Percentiles rank a stretch among this genome's conserved stretches.
These are phyloP conservation scores for Lethrus apterus DNA, from an alignment of 1,140 invertebrate genomes.

Conservation along the genomic window DNA sequence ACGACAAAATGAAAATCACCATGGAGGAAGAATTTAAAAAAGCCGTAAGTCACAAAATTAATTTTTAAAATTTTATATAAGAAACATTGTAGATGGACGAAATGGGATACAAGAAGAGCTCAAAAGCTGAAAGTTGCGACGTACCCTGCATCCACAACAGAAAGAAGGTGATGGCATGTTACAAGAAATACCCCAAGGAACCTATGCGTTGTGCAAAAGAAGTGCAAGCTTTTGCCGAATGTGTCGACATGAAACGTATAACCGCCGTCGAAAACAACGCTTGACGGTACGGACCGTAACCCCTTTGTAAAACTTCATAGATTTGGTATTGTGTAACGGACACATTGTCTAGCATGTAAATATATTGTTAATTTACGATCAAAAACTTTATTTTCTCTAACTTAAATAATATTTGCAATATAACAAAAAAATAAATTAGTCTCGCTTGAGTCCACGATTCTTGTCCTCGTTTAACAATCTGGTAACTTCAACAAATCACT, in stretches of 20 bases:
- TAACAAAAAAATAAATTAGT: no score
- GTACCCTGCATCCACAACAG: slow-evolving; percentile 30
- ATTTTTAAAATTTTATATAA: slow-evolving; percentile 2
- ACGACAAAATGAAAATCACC: slow-evolving; percentile 43
- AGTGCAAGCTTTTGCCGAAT: slow-evolving; percentile 38
- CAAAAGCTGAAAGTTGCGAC: slow-evolving; percentile 16
- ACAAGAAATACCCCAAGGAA: slow-evolving; percentile 32
- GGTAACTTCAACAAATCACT: slow-evolving; percentile 22
- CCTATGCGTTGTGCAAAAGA: slow-evolving; percentile 37
- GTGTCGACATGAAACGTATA: slow-evolving; percentile 33
- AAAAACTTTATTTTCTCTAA: no score
- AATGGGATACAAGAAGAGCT: slow-evolving; percentile 19
- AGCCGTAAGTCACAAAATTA: slow-evolving; percentile 33
- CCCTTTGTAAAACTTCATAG: no score
- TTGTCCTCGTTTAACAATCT: slow-evolving; percentile 7
- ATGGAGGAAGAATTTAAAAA: slow-evolving; percentile 48
- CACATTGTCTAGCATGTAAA: no score
- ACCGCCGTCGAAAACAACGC: slow-evolving; percentile 23
- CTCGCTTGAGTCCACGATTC: neutral
- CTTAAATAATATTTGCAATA: no score
- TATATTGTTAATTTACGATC: no score
- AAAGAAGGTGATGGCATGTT: slow-evolving; percentile 35
- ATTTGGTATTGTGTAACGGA: no score
- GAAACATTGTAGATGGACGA: slow-evolving; percentile 29
- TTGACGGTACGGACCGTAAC: no score